Base-by-base conservation (phyloP, 2,888 invertebrate genomes). In the Drosophila anceps region DNA sequence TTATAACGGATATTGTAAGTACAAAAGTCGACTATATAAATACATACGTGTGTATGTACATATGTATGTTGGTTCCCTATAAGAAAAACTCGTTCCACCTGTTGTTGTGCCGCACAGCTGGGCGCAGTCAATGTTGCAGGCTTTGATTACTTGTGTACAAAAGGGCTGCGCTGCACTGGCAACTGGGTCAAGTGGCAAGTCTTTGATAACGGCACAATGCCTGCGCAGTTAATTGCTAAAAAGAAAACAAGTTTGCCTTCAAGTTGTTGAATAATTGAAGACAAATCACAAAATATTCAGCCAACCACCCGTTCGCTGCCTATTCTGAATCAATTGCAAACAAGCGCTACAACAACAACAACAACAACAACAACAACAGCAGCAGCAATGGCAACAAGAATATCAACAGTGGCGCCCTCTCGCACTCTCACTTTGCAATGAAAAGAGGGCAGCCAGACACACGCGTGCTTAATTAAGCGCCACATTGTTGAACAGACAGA, bases 401-500 rank as follows among this genome's bases (percentile, higher is more conserved):
- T 33, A 51, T 33, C 51, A 53, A 66, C 41, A 65, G 48, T 15
- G 20, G 24, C 31, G 31, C 55, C 27, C 60, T 46, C 66, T 66
- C 37, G n/a, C 35, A 57, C 57, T 73, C 66, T 61, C 65, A 55
- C 60, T 67, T 31, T 54, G 65, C 37, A 51, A 33, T 48, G 31
- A 33, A 55, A 69, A 69, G 66, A 67, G 65, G 60, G 73, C 65
- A 62, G 58, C 50, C 67, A 67, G 74, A 70, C 76, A 73, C 79
- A 76, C 81, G 85, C 79, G 79, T 83, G 83, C 76, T 84, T 84
- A 81, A 84, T 84, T 84, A 84, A 85, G 79, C 85, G 81, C 83
- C 72, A 68, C 83, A 82, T 78, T 73, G 73, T 27, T 58, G 15
- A 50, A 10, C 37, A 37, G 59, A 31, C 20, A 20, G 20, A 10